Conservation (phyloP, 2,797 vertebrate genomes). For the Sparus aurata region DNA sequence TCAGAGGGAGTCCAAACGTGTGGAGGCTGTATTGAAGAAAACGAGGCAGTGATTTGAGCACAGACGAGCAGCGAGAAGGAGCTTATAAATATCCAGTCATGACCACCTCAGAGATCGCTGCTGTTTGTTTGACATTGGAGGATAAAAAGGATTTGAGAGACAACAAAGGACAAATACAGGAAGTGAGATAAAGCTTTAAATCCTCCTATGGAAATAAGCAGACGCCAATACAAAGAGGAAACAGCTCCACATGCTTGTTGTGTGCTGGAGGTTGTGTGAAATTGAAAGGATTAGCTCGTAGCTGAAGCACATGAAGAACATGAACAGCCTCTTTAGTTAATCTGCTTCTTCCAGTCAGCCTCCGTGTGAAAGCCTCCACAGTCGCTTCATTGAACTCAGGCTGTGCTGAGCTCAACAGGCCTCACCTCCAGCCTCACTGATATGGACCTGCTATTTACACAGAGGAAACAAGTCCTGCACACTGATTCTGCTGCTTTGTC, state of each 20-base stretch:
- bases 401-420: slow-evolving; percentile 19
- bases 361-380: slow-evolving; percentile 15
- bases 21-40: slow-evolving; percentile 8
- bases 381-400: slow-evolving; percentile 21
- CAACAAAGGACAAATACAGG: slow-evolving; percentile 11
- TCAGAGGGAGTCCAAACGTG: neutral
- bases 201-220: slow-evolving; percentile 11
- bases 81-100: neutral
- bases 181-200: slow-evolving; percentile 17
- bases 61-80: slow-evolving; percentile 1
- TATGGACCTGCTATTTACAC: slow-evolving; percentile 32
- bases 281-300: slow-evolving; percentile 18
- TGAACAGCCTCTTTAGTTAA: slow-evolving; percentile 28
- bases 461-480: slow-evolving; percentile 9
- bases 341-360: slow-evolving; percentile 25
- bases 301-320: slow-evolving; percentile 31
- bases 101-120: neutral
- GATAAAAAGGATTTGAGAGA: slow-evolving; percentile 13
- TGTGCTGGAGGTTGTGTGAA: slow-evolving; percentile 12
- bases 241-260: neutral
- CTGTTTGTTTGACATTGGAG: slow-evolving; percentile 10
- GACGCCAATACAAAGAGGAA: slow-evolving; percentile 13
- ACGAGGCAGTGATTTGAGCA: neutral
- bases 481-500: slow-evolving; percentile 45
- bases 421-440: slow-evolving; percentile 24